Evolutionary conservation across 2,113 vertebrate species (phyloP), one percentile per base, ranked within the genome.

Genomic region (Xyrauchen texanus): DNA sequence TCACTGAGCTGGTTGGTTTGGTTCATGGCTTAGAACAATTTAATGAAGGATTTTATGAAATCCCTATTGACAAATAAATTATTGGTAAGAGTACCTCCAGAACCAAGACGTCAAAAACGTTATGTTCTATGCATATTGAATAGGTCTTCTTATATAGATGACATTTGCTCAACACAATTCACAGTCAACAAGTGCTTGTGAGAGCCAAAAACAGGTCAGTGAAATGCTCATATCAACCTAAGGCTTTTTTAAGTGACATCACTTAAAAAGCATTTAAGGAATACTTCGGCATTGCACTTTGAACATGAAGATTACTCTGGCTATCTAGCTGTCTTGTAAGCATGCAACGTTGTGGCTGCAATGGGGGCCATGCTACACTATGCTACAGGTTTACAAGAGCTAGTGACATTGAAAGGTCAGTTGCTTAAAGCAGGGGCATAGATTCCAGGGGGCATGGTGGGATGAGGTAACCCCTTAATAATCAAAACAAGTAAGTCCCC

Each of bases 331-430:
- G 47, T 69, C 51, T 79, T 81, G 45, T 74, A 76, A 76, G 80
- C 47, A 74, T 73, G 34, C 16, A 46, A 13, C 49, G 63, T 45
- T 76, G 65, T 44, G 52, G 72, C 80, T 67, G 64, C 46, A 3
- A 12, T 4, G 45, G 21, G 16, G 68, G 67, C 9, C 64, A 44
- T 16, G 49, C 53, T 67, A 15, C 49, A 60, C 69, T 42, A 15
- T 55, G 72, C 70, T 46, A 53, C 69, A 74, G 70, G 75, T 34
- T 62, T 65, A 64, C 55, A 76, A 44, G 34, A 83, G 34, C 60
- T 55, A 44, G 73, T 44, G 46, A 60, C 42, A 58, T 21, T 76
- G 34, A 86, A 81, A 90, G 83, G 86, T 89, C 84, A 79, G 74
- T 57, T 34, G 21, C 21, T 34, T 1, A 34, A 34, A 34, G 21